phyloP scores from a whole-genome alignment of 2,888 invertebrate genomes.

The Apamea monoglypha region DNA sequence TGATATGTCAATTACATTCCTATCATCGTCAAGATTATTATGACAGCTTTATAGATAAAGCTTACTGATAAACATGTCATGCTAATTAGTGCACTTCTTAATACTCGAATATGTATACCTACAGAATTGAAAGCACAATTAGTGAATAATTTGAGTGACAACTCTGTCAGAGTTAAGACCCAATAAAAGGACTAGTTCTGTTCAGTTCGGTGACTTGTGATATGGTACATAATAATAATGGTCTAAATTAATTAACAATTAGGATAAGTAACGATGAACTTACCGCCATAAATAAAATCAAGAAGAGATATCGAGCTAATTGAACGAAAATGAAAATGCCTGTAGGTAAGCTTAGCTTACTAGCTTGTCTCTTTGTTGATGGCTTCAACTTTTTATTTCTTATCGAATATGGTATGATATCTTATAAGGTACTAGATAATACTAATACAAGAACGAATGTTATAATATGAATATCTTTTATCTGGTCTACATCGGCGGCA shows the following conservation, averaged over 20 bases:
- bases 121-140: slow-evolving; percentile 36
- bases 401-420: slow-evolving; percentile 2
- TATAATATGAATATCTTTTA: slow-evolving; percentile 39
- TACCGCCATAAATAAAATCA: neutral
- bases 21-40: slow-evolving; percentile 63
- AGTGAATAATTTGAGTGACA: slow-evolving; percentile 28
- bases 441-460: slow-evolving; percentile 14
- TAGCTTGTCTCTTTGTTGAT: slow-evolving; percentile 6
- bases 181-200: slow-evolving; percentile 29
- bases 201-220: slow-evolving; percentile 18
- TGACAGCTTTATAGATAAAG: slow-evolving; percentile 60
- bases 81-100: slow-evolving; percentile 54
- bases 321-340: neutral
- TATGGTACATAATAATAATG: neutral
- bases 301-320: neutral
- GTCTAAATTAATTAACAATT: neutral
- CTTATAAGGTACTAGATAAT: slow-evolving; percentile 16
- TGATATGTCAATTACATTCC: slow-evolving; percentile 64
- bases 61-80: slow-evolving; percentile 61
- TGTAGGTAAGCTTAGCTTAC: neutral
- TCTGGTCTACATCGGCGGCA: slow-evolving; percentile 55
- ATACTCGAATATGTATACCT: slow-evolving; percentile 42
- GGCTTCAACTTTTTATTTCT: neutral
- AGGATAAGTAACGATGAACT: neutral
- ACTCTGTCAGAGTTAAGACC: slow-evolving; percentile 15